Conservation (phyloP, 1,140 invertebrate genomes). For the Protaetia brevitarsis region DNA sequence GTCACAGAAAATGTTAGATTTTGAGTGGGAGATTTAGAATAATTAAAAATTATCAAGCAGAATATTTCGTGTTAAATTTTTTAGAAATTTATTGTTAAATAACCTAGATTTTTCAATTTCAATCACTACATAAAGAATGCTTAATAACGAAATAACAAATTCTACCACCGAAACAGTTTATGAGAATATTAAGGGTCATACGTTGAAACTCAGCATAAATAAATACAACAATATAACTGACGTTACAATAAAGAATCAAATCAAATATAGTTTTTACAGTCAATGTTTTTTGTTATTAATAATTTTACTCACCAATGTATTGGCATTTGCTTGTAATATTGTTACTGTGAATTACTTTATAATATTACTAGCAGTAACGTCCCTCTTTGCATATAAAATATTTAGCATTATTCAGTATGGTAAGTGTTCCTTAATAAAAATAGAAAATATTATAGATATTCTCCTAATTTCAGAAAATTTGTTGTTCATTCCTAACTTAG, state of each 20-base stretch:
- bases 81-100: no score
- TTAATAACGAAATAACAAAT: no score
- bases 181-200: conserved; percentile 13
- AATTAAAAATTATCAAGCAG: no score
- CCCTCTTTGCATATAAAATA: conserved; percentile 26
- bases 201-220: neutral
- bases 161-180: neutral
- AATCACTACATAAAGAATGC: no score
- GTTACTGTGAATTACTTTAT: conserved; percentile 14
- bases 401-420: conserved; percentile 28
- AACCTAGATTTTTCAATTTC: no score
- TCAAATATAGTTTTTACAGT: neutral
- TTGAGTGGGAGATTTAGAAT: no score
- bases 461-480: conserved; percentile 50
- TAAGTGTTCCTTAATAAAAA: conserved; percentile 25
- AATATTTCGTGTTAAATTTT: no score
- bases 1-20: no score
- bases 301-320: conserved; percentile 20
- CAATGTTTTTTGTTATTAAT: neutral
- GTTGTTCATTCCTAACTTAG: conserved; percentile 53
- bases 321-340: conserved; percentile 2
- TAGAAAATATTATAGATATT: neutral
- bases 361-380: conserved; percentile 4
- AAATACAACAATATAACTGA: neutral
- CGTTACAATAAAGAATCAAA: conserved; percentile 3